Evolutionary conservation across 2,113 vertebrate genomes (phyloP).

Genomic region (Hippocampus zosterae): DNA sequence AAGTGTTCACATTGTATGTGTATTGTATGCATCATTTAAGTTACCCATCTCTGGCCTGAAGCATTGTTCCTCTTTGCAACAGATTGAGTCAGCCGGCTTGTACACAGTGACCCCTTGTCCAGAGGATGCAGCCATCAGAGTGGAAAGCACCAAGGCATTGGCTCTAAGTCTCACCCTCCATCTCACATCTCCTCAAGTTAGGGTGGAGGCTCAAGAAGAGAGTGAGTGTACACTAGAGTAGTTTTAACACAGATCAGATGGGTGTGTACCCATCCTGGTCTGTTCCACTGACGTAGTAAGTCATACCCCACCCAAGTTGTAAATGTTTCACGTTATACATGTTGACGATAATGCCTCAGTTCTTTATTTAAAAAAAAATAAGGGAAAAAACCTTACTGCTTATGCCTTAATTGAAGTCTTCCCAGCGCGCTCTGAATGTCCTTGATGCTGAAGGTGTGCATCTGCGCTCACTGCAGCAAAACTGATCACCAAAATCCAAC

Average conservation of each 20-base stretch:
- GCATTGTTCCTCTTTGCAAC: slow-evolving; percentile 9
- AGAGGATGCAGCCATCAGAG: slow-evolving; percentile 77
- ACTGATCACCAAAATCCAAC: slow-evolving; percentile 45
- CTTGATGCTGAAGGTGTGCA: slow-evolving; percentile 59
- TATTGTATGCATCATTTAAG: neutral
- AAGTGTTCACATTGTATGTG: too few species aligned
- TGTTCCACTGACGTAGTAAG: slow-evolving; percentile 34
- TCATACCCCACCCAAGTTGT: neutral
- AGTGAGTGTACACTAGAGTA: slow-evolving; percentile 80
- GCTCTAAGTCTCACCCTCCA: slow-evolving; percentile 82
- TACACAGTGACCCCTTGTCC: slow-evolving; percentile 81
- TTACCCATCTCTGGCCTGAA: neutral
- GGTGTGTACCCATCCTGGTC: slow-evolving; percentile 39
- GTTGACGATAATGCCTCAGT: slow-evolving; percentile 42
- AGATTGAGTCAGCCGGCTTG: slow-evolving; percentile 82
- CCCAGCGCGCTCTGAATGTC: slow-evolving; percentile 65
- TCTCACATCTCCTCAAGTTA: slow-evolving; percentile 86
- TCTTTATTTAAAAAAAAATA: slow-evolving; percentile 17
- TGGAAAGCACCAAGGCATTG: slow-evolving; percentile 82
- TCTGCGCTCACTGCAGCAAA: slow-evolving; percentile 82
- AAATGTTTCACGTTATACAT: slow-evolving; percentile 29
- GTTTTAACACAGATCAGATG: slow-evolving; percentile 25
- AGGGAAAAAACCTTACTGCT: slow-evolving; percentile 24
- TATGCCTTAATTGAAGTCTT: slow-evolving; percentile 53
- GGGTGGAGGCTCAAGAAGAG: slow-evolving; percentile 81